Base-by-base conservation (phyloP, 1,140 invertebrate species). In the Pentalonia nigronervosa region DNA sequence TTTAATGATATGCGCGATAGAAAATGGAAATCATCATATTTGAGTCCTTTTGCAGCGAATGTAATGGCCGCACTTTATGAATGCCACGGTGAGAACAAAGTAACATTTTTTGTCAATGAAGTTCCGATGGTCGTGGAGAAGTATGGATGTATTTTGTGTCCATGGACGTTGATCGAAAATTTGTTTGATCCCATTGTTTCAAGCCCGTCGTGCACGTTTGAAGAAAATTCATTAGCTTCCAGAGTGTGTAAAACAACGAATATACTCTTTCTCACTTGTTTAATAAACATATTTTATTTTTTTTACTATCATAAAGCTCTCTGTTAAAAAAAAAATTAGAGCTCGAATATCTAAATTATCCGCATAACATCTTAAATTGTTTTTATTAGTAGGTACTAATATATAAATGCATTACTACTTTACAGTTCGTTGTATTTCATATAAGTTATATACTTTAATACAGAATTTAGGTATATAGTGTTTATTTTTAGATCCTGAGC, bases 101-200 rank as follows among this genome's bases (percentile, higher is more conserved):
- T 87, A n/a, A 89, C 48, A 11, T 89, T 89, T 41, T 89, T 53
- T 21, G n/a, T 89, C 7, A 89, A 89, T 21, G 48, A 53, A 36
- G 1, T 89, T 34, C 48, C 87, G 36, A 56, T 89, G 48, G 23
- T 21, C 1, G 87, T 53, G 7, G 87, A 89, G 11, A 50, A 36
- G 21, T 34, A 89, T 36, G 87, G 50, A 20, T 89, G 87, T 56
- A 56, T n/a, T 8, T 21, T 89, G 2, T 89, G 87, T 34, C 48
- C n/a, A 21, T 89, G 87, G 48, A 20, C 36, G 36, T 23, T 20
- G n/a, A 56, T 89, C 48, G 87, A 89, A 14, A 25, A 89, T 36
- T 36, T 36, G n/a, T 89, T 89, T 56, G 87, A 56, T 25, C 34
- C 50, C 3, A 89, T 89, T 56, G 8, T 89, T 8, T 50, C 87